Percentiles rank a stretch among this genome's conserved stretches.
Conservation (phyloP, 2,888 invertebrate species). For the Conops quadrifasciatus region DNA sequence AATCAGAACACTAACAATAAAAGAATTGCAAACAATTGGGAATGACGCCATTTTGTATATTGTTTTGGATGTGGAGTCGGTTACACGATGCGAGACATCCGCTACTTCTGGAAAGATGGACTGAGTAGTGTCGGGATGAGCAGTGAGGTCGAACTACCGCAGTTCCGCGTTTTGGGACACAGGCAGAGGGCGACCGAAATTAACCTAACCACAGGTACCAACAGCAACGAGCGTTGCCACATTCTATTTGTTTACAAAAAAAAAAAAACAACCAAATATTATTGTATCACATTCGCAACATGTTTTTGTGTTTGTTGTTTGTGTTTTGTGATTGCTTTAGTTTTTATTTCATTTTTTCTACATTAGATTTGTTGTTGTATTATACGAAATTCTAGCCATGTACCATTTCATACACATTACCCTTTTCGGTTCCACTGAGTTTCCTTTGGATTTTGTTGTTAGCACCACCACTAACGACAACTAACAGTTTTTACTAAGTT, state of each 20-base stretch:
- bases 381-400: neutral
- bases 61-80: slow-evolving; percentile 74
- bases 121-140: slow-evolving; percentile 93
- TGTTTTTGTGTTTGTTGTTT: slow-evolving; percentile 27
- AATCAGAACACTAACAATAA: slow-evolving; percentile 37
- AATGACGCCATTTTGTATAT: slow-evolving; percentile 57
- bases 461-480: too few species aligned
- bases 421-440: slow-evolving; percentile 21
- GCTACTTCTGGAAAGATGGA: slow-evolving; percentile 95
- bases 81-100: slow-evolving; percentile 97
- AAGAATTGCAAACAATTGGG: slow-evolving; percentile 52
- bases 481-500: neutral
- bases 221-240: slow-evolving; percentile 56
- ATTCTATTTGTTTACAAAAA: slow-evolving; percentile 39
- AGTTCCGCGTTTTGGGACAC: slow-evolving; percentile 96
- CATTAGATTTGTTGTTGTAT: slow-evolving; percentile 11
- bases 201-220: slow-evolving; percentile 94
- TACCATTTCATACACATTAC: neutral
- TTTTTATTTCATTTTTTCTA: slow-evolving; percentile 2
- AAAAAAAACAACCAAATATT: slow-evolving; percentile 25
- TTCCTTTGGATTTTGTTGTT: too few species aligned
- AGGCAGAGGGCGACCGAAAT: slow-evolving; percentile 93
- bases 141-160: slow-evolving; percentile 94
- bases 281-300: slow-evolving; percentile 33
- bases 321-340: slow-evolving; percentile 17